A percentile compares a stretch with the other conserved stretches of the same genome.
phyloP scores from a whole-genome alignment of 2,113 vertebrate genomes.

The Elaphurus davidianus region DNA sequence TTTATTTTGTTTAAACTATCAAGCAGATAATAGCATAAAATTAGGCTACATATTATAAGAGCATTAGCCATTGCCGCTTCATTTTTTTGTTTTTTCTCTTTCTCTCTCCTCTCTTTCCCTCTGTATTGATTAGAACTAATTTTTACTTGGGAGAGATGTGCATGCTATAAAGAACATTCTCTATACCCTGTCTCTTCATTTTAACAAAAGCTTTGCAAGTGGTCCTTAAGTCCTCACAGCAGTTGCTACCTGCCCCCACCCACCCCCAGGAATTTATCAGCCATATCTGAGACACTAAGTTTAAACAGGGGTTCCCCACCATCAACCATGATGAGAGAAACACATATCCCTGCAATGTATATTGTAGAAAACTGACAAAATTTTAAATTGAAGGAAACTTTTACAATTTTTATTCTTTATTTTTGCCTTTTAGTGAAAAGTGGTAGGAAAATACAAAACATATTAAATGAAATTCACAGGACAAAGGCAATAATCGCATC shows the following conservation, averaged over 20 bases:
- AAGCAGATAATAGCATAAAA: constrained; percentile 49
- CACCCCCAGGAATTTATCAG: not conserved
- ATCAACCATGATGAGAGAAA: not conserved
- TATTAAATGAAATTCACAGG: constrained; percentile 55
- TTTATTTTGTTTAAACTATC: constrained; percentile 50
- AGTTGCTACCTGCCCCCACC: not conserved
- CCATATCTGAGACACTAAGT: not conserved
- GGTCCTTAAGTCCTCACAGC: not conserved
- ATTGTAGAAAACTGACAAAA: not conserved
- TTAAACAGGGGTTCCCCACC: not conserved
- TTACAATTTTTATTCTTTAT: not conserved
- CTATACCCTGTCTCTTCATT: not conserved
- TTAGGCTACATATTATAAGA: constrained; percentile 26
- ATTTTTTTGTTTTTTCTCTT: not conserved
- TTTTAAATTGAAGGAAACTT: not conserved
- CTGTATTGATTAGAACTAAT: not conserved
- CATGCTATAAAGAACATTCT: not conserved
- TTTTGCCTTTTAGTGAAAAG: not conserved
- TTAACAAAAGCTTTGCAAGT: not conserved
- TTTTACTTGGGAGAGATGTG: not conserved
- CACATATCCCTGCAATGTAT: too few relatives aligned
- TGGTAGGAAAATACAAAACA: not conserved
- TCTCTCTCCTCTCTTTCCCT: not conserved
- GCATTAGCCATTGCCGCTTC: not conserved
- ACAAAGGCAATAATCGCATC: constrained; percentile 45